These are phyloP conservation scores for Brachionus rotundiformis DNA, from an alignment of 1,140 invertebrate species.

Conservation along the genomic window DNA sequence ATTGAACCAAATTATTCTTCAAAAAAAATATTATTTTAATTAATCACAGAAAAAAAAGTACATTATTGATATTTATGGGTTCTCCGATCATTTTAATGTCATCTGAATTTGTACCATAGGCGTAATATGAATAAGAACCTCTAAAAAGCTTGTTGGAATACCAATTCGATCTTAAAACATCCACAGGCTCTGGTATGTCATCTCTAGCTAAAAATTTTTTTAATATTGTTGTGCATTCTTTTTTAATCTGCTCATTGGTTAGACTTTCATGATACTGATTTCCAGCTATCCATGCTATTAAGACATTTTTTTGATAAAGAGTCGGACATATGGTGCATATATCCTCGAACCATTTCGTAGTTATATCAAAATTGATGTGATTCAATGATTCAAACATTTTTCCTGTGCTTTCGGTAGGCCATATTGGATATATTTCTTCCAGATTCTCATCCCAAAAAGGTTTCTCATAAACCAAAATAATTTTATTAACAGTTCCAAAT, in stretches of 20 bases:
- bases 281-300: constrained; percentile 40
- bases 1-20: constrained; percentile 73
- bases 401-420: not conserved
- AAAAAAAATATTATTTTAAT: not conserved
- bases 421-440: constrained; percentile 33
- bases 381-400: constrained; percentile 16
- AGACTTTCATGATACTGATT: constrained; percentile 20
- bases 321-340: not conserved
- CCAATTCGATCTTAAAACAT: constrained; percentile 30
- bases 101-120: constrained; percentile 42
- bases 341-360: constrained; percentile 17
- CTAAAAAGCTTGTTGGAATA: constrained; percentile 2
- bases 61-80: constrained; percentile 10
- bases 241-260: not conserved
- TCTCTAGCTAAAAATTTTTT: constrained; percentile 17
- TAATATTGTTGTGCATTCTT: not conserved
- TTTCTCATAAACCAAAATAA: constrained; percentile 29
- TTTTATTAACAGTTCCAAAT: constrained; percentile 51
- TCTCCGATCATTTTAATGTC: not conserved
- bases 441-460: constrained; percentile 51
- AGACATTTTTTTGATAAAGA: not conserved
- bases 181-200: constrained; percentile 31
- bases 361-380: not conserved
- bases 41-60: not conserved
- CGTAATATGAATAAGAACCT: constrained; percentile 39